Evolutionary conservation across 2,888 invertebrate genomes (phyloP).

Genomic region (Gonocerus acuteangulatus): DNA sequence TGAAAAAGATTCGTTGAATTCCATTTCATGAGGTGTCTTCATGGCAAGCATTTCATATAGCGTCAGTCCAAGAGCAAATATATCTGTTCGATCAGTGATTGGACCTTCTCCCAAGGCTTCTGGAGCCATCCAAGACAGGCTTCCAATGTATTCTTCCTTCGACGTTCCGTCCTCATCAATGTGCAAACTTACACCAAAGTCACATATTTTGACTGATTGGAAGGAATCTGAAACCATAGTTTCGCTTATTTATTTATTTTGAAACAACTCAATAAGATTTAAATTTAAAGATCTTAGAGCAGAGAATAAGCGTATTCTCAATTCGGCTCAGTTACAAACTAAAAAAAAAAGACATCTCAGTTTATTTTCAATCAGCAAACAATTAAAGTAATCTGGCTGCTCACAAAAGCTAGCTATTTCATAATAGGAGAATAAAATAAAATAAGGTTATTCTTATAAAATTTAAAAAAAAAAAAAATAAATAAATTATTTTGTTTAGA

Average conservation of each 20-base stretch:
- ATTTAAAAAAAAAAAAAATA: too few species aligned
- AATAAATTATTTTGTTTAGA: too few species aligned
- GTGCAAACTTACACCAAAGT: constrained; percentile 74
- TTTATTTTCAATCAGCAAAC: too few species aligned
- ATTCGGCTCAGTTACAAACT: too few species aligned
- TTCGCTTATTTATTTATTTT: neutral
- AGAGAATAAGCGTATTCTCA: too few species aligned
- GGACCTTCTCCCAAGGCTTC: constrained; percentile 56
- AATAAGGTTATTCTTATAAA: too few species aligned
- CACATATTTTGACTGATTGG: constrained; percentile 67
- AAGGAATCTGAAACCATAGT: constrained; percentile 58
- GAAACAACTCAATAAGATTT: too few species aligned
- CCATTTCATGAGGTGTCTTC: constrained; percentile 49
- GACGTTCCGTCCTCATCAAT: constrained; percentile 55
- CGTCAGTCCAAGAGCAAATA: constrained; percentile 70
- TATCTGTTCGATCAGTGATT: constrained; percentile 64
- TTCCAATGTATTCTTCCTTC: constrained; percentile 60
- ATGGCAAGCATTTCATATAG: constrained; percentile 76
- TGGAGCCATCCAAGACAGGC: constrained; percentile 70
- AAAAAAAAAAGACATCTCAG: too few species aligned
- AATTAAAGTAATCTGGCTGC: too few species aligned
- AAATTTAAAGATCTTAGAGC: too few species aligned
- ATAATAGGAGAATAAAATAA: too few species aligned
- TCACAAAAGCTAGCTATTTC: too few species aligned
- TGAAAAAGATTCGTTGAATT: neutral